phyloP scores from a whole-genome alignment of 2,797 vertebrate species.

The Petrocephalus sullivani region DNA sequence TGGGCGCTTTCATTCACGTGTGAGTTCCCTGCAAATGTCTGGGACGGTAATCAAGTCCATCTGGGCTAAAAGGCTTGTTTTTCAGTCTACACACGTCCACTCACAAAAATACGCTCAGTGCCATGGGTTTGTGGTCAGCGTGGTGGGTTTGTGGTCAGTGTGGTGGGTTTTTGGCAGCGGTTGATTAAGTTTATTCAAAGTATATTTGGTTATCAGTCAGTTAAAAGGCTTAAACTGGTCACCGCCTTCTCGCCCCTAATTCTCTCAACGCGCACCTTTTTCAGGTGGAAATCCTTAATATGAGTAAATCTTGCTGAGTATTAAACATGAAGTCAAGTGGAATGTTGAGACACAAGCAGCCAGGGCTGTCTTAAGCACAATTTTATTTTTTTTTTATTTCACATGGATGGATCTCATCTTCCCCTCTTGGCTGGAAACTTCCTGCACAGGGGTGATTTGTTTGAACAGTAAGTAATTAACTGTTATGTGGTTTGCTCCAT shows the following conservation, averaged over 20 bases:
- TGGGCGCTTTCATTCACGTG: constrained; percentile 33
- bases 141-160: neutral
- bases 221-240: neutral
- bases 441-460: neutral
- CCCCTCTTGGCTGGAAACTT: neutral
- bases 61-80: constrained; percentile 17
- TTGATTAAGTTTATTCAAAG: neutral
- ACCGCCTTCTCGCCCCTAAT: neutral
- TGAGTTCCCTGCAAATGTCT: constrained; percentile 28
- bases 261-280: neutral
- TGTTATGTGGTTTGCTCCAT: neutral
- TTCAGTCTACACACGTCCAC: constrained; percentile 12
- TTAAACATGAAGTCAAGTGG: neutral
- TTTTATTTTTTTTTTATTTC: neutral
- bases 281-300: neutral
- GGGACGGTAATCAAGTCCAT: constrained; percentile 30
- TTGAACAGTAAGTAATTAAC: neutral
- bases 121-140: neutral
- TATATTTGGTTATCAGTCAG: neutral
- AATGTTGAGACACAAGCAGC: neutral
- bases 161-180: neutral
- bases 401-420: neutral
- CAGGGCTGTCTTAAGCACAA: constrained; percentile 6
- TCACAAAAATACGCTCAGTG: neutral
- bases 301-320: neutral